phyloP scores from a whole-genome alignment of 2,113 vertebrate species.

The Sinosuthora webbiana region DNA sequence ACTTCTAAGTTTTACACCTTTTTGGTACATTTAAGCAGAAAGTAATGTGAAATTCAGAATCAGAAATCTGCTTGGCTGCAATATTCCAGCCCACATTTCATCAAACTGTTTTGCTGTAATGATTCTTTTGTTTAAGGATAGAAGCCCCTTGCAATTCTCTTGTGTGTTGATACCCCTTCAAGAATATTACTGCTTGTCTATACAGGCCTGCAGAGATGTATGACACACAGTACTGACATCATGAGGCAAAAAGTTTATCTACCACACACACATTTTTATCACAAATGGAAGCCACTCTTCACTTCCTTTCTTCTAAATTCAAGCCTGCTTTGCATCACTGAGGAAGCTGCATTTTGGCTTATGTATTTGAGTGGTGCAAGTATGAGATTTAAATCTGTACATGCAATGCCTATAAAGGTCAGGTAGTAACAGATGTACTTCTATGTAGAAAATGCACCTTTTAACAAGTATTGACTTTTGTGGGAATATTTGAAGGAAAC shows the following conservation, averaged over 20 bases:
- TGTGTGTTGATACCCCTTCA: not conserved
- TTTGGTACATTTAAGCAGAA: not conserved
- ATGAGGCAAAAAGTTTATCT: not conserved
- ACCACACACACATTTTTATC: not conserved
- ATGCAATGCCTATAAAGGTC: not conserved
- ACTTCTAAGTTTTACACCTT: not conserved
- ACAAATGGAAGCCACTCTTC: not conserved
- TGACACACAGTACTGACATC: not conserved
- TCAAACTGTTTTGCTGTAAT: not conserved
- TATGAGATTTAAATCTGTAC: not conserved
- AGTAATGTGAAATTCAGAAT: not conserved
- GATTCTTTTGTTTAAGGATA: not conserved
- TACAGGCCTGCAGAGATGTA: not conserved
- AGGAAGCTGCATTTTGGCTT: not conserved
- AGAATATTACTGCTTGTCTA: not conserved
- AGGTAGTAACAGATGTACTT: not conserved
- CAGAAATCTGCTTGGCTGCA: not conserved
- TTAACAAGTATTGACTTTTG: not conserved
- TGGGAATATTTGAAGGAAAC: not conserved
- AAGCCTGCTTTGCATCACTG: not conserved
- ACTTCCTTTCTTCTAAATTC: not conserved
- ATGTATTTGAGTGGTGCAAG: not conserved
- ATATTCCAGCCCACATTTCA: not conserved
- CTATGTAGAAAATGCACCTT: not conserved
- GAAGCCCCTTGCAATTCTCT: fast-evolving